phyloP scores from a whole-genome alignment of 2,888 invertebrate species.

The Heliconius erato region DNA sequence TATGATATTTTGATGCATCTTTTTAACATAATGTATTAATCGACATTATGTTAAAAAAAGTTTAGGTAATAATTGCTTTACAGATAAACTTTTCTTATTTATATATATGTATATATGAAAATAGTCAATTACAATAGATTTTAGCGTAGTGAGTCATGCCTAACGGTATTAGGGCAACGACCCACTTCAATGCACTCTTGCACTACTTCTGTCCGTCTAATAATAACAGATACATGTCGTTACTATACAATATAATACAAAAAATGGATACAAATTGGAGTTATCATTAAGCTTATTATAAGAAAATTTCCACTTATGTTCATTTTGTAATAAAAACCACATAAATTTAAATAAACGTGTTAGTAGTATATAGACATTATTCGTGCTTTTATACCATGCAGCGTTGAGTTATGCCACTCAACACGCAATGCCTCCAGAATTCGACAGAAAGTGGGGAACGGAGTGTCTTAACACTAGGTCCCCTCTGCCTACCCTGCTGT shows the following conservation, averaged over 20 bases:
- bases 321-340: neutral
- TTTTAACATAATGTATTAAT: neutral
- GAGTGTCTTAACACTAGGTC: no score
- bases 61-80: neutral
- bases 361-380: neutral
- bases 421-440: no score
- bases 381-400: no score
- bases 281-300: neutral
- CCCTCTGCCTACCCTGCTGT: no score
- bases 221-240: conserved; percentile 22
- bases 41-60: no score
- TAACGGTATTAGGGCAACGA: conserved; percentile 81
- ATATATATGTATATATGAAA: conserved; percentile 50
- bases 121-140: conserved; percentile 55
- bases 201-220: conserved; percentile 49
- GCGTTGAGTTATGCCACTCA: no score
- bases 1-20: neutral
- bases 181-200: conserved; percentile 70
- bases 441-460: no score
- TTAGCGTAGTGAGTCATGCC: conserved; percentile 74
- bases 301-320: neutral
- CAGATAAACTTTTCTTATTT: neutral
- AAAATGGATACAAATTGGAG: neutral
- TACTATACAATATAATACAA: conserved; percentile 8
- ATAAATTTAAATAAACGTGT: neutral